Base-by-base conservation (phyloP, 2,113 vertebrate species). In the Chlamydotis undulata region DNA sequence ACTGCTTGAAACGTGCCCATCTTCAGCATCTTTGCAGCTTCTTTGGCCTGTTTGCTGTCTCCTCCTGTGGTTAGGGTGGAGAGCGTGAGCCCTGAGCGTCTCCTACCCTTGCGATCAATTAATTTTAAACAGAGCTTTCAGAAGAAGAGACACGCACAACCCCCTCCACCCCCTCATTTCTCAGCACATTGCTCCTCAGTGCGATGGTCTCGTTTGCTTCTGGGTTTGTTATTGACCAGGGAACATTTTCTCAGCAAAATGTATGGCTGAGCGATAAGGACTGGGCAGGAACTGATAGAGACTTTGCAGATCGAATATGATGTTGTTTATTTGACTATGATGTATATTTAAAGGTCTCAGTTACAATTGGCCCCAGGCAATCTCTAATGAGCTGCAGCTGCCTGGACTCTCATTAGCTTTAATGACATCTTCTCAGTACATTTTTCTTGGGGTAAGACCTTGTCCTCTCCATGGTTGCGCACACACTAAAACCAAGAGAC, bases 361-460 rank as follows among this genome's bases (percentile, higher is more conserved):
- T 98, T 98, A 98, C 98, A 96, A 94, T 41, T 93, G 97, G 97
- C 98, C 97, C 88, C 79, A 37, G 97, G 98, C 97, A 91, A 89
- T 96, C 93, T 94, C 96, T 98, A 98, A 98, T 96, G 96, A 98
- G 98, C 97, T 97, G 94, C 98, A 98, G 98, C 98, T 98, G 98
- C 97, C 98, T 82, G 63, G 84, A 96, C 65, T 96, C 96, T 98
- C 96, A 94, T 98, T 98, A 97, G 96, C 97, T 98, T 96, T 97
- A 97, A 95, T 97, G 97, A 98, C 97, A 98, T 98, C 98, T 98
- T 98, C 98, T 95, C 96, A 11, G 61, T 96, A 94, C 97, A 84
- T 96, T 97, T 97, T 96, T 96, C 83, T 96, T 94, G 95, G 97
- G 97, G 96, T 95, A 89, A 97, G 94, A 97, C 97, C 95, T 87